These are phyloP conservation scores for Pipistrellus pipistrellus DNA, from an alignment of 2,797 vertebrate species.

Conservation along the genomic window DNA sequence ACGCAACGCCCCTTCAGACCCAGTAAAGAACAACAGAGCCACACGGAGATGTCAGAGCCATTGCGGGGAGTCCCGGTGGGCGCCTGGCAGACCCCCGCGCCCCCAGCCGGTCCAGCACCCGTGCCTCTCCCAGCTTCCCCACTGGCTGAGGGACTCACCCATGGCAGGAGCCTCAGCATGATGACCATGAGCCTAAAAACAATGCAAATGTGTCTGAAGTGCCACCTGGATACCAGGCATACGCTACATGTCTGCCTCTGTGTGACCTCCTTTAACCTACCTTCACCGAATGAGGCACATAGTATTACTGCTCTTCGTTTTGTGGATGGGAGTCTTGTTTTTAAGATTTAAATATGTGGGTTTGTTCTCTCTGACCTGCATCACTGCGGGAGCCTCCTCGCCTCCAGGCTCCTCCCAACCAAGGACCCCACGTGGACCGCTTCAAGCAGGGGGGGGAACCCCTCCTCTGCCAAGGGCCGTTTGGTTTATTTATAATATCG, in stretches of 20 bases:
- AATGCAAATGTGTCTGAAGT: background rate
- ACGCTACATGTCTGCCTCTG: background rate
- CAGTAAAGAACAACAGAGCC: slow-evolving; percentile 49
- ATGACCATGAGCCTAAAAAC: background rate
- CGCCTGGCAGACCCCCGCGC: background rate
- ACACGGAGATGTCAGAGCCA: slow-evolving; percentile 65
- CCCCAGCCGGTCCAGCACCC: background rate
- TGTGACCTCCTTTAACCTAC: background rate
- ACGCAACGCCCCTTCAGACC: slow-evolving; percentile 7
- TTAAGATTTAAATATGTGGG: too few relatives aligned
- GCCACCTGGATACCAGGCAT: background rate
- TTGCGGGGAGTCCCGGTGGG: background rate
- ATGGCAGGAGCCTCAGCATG: background rate
- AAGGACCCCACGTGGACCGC: background rate
- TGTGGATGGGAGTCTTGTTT: background rate
- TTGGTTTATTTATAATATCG: too few relatives aligned
- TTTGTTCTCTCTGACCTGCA: too few relatives aligned
- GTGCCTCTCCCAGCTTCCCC: background rate
- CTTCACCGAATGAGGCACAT: background rate
- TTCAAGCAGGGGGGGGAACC: background rate
- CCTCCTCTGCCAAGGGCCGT: too few relatives aligned
- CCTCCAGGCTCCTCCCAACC: background rate
- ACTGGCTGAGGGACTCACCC: background rate
- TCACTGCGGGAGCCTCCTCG: background rate
- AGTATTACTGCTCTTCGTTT: background rate